Evolutionary conservation across 2,797 vertebrate genomes (phyloP), one percentile per base, ranked within the genome.

Genomic region (Oryzias dopingdopingensis): DNA sequence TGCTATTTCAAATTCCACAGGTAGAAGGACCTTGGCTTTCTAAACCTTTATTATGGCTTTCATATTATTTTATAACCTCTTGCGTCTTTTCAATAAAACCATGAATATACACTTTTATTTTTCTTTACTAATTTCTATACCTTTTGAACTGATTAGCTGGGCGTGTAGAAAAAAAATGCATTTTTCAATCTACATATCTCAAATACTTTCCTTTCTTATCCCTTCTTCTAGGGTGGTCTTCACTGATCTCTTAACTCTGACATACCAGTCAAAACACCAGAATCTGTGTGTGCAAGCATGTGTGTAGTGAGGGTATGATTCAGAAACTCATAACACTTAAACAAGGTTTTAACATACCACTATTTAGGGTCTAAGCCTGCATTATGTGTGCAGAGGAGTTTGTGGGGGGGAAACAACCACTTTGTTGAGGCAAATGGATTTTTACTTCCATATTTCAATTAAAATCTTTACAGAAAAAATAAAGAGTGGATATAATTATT

Each of bases 181-280:
- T 52, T 57, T 54, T 64, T 72, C 59, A 66, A 66, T 61, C 42
- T 37, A 12, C n/a, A 70, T 43, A 71, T 72, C 65, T 53, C 0
- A 70, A 74, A 66, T 69, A 62, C 52, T 59, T 64, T 55, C 65
- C 65, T 64, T 56, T 56, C 57, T 56, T 67, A 44, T 50, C 29
- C 59, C 59, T 61, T 68, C 81, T 77, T 71, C 84, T 67, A 58
- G 84, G 87, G 87, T 87, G 87, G 87, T 87, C 87, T 62, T 52
- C 20, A 2, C 75, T 86, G 80, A 85, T 86, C 82, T 86, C 82
- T 82, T 84, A 84, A 81, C 80, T 83, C 81, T 85, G 82, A 85
- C 84, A 80, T 49, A 65, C 72, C 65, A 80, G 87, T 89, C 85
- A 89, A 84, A 89, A 86, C 82, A 88, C 52, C 16, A 7, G 62